These are phyloP conservation scores for Ceyx cyanopectus DNA, from an alignment of 2,113 vertebrate species.

Conservation along the genomic window DNA sequence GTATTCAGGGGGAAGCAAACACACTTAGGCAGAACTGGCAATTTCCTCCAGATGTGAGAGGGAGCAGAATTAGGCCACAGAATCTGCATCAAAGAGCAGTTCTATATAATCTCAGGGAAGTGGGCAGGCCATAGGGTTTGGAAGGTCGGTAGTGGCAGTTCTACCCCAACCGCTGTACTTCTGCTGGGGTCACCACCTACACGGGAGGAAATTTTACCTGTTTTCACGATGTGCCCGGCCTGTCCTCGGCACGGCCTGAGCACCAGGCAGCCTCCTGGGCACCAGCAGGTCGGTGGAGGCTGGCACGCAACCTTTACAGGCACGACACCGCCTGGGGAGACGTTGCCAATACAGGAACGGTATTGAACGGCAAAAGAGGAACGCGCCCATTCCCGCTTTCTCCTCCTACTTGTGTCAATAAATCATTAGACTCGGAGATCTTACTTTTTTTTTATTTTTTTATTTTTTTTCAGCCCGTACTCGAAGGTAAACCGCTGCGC, in stretches of 20 bases:
- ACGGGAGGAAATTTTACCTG: no score
- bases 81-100: background rate
- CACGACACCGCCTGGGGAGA: fast-evolving
- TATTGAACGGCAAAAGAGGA: fast-evolving
- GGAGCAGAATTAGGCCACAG: background rate
- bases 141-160: fast-evolving
- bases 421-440: background rate
- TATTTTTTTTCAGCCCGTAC: fast-evolving
- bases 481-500: background rate
- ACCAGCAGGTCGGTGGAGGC: no score
- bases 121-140: fast-evolving
- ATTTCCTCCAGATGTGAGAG: background rate
- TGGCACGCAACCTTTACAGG: fast-evolving
- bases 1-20: background rate
- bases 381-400: fast-evolving
- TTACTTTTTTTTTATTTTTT: background rate
- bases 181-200: background rate
- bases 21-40: background rate
- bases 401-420: background rate
- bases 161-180: background rate
- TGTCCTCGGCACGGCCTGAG: no score
- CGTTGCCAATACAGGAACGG: background rate
- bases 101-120: fast-evolving
- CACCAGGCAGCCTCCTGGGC: background rate
- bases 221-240: fast-evolving